Evolutionary conservation across 2,888 invertebrate genomes (phyloP).

Genomic region (Hoplodrina ambigua): DNA sequence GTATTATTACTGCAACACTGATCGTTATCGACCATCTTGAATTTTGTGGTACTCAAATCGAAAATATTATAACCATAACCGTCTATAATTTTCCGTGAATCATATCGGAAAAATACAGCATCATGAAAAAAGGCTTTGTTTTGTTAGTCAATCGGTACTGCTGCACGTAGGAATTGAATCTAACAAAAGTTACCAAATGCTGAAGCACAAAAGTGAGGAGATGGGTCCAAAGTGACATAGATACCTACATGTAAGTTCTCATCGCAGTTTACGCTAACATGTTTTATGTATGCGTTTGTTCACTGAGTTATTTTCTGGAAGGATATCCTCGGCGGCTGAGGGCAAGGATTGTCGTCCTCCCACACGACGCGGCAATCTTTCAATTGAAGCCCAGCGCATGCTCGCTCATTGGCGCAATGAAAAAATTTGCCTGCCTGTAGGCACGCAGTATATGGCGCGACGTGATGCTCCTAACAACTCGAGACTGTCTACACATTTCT

Average conservation of each 20-base stretch:
- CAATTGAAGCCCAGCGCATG: constrained; percentile 86
- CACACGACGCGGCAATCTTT: constrained; percentile 86
- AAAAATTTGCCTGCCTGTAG: constrained; percentile 83
- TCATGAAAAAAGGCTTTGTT: constrained; percentile 4
- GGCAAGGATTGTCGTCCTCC: constrained; percentile 86
- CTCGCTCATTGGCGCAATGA: constrained; percentile 88
- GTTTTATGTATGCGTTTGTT: constrained; percentile 70
- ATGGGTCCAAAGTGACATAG: constrained; percentile 19
- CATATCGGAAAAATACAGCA: constrained; percentile 9
- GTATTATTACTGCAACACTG: constrained; percentile 64
- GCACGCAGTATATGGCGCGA: constrained; percentile 58
- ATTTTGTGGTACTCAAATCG: constrained; percentile 14
- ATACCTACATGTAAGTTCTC: constrained; percentile 9
- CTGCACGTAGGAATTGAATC: not conserved
- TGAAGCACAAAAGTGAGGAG: not conserved
- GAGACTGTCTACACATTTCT: constrained; percentile 24
- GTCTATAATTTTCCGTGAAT: constrained; percentile 8
- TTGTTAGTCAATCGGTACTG: not conserved
- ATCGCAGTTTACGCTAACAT: constrained; percentile 40
- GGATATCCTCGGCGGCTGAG: constrained; percentile 87
- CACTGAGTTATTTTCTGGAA: constrained; percentile 85
- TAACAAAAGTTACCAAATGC: not conserved
- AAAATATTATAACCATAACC: not conserved
- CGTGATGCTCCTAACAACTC: constrained; percentile 41
- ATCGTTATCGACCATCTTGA: constrained; percentile 50